phyloP scores from a whole-genome alignment of 1,140 invertebrate genomes.

The Danaus plexippus region DNA sequence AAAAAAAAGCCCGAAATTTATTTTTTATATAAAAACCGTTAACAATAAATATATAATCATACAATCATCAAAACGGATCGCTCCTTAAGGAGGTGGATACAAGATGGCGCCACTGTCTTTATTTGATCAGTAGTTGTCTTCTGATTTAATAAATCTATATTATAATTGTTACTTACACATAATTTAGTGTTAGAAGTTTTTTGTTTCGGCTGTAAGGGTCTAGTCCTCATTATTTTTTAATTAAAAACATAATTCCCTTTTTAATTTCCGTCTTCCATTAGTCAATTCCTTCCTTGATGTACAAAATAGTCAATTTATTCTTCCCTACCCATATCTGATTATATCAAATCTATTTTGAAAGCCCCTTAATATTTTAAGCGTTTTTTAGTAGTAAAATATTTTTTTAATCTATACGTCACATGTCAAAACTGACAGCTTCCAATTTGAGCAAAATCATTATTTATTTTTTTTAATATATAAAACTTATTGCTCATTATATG shows the following conservation, averaged over 20 bases:
- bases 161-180: not conserved
- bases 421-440: too few relatives aligned
- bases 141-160: not conserved
- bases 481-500: too few relatives aligned
- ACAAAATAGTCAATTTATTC: conserved; percentile 67
- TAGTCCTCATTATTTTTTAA: conserved; percentile 11
- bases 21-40: too few relatives aligned
- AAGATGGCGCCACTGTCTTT: conserved; percentile 5
- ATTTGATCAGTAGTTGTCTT: not conserved
- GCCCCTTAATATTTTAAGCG: not conserved
- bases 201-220: conserved; percentile 12
- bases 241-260: conserved; percentile 7
- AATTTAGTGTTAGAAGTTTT: conserved; percentile 4
- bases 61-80: too few relatives aligned
- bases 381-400: not conserved
- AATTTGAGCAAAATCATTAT: too few relatives aligned
- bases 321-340: conserved; percentile 36
- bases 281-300: conserved; percentile 68
- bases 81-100: conserved; percentile 2
- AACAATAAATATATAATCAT: too few relatives aligned
- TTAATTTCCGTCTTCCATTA: conserved; percentile 58
- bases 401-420: not conserved
- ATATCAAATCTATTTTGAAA: conserved; percentile 9
- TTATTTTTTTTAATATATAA: too few relatives aligned
- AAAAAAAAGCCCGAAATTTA: too few relatives aligned